Evolutionary conservation across 2,888 invertebrate species (phyloP).

Genomic region (Diaphora mendica): DNA sequence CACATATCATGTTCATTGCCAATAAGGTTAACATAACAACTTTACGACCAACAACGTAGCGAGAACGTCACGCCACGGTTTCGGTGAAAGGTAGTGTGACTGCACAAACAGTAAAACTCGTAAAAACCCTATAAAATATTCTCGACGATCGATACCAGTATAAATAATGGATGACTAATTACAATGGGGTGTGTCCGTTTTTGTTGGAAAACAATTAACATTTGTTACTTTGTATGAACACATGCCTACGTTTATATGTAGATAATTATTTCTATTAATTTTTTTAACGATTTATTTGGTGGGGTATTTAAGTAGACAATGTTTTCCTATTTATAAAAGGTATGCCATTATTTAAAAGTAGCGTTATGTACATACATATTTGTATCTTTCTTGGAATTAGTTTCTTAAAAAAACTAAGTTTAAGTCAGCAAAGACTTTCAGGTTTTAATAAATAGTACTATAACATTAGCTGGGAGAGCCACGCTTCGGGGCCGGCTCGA

Average conservation of each 20-base stretch:
- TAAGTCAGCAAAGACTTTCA: too few species aligned
- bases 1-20: slow-evolving; percentile 44
- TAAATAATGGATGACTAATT: slow-evolving; percentile 62
- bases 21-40: slow-evolving; percentile 44
- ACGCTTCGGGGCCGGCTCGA: too few species aligned
- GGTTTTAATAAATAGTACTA: too few species aligned
- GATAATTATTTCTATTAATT: background rate
- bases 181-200: slow-evolving; percentile 15
- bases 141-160: slow-evolving; percentile 55
- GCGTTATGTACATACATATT: background rate
- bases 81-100: slow-evolving; percentile 2
- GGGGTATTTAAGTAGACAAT: background rate
- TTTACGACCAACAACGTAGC: slow-evolving; percentile 40
- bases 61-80: slow-evolving; percentile 17
- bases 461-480: too few species aligned
- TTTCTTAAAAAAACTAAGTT: too few species aligned
- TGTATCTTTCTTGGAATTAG: too few species aligned
- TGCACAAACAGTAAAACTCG: slow-evolving; percentile 14
- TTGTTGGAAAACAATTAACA: slow-evolving; percentile 12
- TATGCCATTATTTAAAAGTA: background rate
- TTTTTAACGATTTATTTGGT: background rate
- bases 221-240: background rate
- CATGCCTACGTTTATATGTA: background rate
- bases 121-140: slow-evolving; percentile 46
- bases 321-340: background rate